phyloP scores from a whole-genome alignment of 2,888 invertebrate genomes.

The Stenodera caucasica region DNA sequence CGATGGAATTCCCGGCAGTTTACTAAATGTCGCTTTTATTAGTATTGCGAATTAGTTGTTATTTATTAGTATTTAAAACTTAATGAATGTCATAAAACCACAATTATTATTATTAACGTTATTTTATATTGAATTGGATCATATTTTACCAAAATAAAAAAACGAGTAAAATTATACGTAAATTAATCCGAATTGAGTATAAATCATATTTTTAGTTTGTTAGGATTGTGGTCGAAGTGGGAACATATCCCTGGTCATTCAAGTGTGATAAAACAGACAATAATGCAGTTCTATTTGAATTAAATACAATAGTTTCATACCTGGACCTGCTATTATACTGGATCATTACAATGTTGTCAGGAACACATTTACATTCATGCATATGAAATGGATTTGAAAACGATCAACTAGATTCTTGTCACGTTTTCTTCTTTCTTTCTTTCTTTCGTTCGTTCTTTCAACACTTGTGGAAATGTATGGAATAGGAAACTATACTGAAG shows the following conservation, averaged over 20 bases:
- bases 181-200: too few species aligned
- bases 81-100: not conserved
- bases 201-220: too few species aligned
- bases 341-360: conserved; percentile 44
- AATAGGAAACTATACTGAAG: not conserved
- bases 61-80: not conserved
- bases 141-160: too few species aligned
- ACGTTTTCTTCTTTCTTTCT: not conserved
- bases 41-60: conserved; percentile 3
- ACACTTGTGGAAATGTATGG: not conserved
- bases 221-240: not conserved
- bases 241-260: not conserved
- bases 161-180: not conserved
- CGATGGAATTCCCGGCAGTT: conserved; percentile 4
- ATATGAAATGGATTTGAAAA: conserved; percentile 50
- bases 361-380: conserved; percentile 47
- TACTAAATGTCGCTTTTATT: conserved; percentile 6
- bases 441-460: too few species aligned
- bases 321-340: conserved; percentile 40
- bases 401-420: conserved; percentile 34
- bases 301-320: conserved; percentile 33
- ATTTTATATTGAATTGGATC: too few species aligned
- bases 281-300: conserved; percentile 20
- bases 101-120: not conserved
- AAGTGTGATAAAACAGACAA: conserved; percentile 2